Evolutionary conservation across 2,797 vertebrate genomes (phyloP).

Genomic region (Rhynchotus rufescens): DNA sequence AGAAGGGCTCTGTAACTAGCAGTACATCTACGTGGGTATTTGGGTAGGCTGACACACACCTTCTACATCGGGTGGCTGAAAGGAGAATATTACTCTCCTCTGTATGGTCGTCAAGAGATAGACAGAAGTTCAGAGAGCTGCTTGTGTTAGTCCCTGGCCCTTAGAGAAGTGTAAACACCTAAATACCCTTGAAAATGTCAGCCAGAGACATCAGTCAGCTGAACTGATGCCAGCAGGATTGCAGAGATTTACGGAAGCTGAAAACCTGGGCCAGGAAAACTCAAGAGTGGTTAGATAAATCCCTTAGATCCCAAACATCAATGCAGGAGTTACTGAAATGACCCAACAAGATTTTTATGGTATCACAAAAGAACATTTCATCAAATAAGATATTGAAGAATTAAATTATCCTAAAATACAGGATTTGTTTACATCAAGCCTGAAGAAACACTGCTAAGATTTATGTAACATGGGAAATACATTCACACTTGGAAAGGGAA

Average conservation of each 20-base stretch:
- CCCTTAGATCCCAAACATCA: neutral
- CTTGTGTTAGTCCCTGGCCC: neutral
- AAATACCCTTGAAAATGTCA: neutral
- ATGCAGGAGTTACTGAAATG: neutral
- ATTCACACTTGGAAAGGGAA: conserved; percentile 8
- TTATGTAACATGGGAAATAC: neutral
- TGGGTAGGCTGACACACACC: neutral
- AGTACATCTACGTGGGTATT: neutral
- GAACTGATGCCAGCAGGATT: neutral
- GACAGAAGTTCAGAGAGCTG: neutral
- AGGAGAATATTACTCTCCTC: neutral
- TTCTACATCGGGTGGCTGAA: neutral
- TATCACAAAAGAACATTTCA: neutral
- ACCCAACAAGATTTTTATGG: neutral
- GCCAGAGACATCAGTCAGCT: neutral
- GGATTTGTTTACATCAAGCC: neutral
- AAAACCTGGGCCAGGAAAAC: neutral
- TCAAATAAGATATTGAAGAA: neutral
- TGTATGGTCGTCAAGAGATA: neutral
- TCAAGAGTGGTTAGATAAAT: neutral
- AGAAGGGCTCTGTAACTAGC: neutral
- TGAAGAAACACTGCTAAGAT: neutral
- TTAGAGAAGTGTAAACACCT: neutral
- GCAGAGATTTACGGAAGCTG: neutral
- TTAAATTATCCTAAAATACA: neutral